Evolutionary conservation across 2,888 invertebrate species (phyloP), one percentile per base, ranked within the genome.

Genomic region (Lasioglossum figueresi): DNA sequence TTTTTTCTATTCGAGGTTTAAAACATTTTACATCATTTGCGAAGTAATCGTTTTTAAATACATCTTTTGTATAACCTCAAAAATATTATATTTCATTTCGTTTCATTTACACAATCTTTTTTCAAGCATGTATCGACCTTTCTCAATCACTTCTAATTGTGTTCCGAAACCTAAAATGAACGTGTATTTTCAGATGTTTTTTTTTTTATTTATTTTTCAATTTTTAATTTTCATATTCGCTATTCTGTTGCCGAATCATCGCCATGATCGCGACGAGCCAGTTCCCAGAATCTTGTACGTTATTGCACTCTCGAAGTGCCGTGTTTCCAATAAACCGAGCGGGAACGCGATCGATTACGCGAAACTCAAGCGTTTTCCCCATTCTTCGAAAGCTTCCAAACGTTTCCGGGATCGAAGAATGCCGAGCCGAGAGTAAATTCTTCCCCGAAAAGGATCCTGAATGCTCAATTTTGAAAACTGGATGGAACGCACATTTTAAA

Each of bases 321-420:
- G 56, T 70, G 70, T 75, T 83, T 70, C 75, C 81, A 70, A 70
- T 80, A 75, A 79, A 71, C 81, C 80, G 34, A 23, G 48, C 56
- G 37, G 31, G 34, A 75, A 31, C 43, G 68, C 81, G 73, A 80
- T 83, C 75, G 81, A 81, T 81, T 75, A 59, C 75, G 59, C 37
- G 80, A 75, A 83, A 80, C 73, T 71, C 68, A 80, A 82, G 43
- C 80, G 12, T 59, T 48, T 80, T 56, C 68, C 34, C 68, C 45
- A 48, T 74, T 80, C 70, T 74, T 68, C 37, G 56, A 70, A 23
- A 27, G 52, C 80, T 68, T 43, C 66, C 27, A 14, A 82, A 48
- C 80, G 31, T 68, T 75, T 82, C 68, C 74, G 31, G 40, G 34
- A 43, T 48, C 68, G 82, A 40, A 70, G 75, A 80, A 83, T 75